phyloP scores from a whole-genome alignment of 1,140 invertebrate genomes.

The Potamilus streckersoni region DNA sequence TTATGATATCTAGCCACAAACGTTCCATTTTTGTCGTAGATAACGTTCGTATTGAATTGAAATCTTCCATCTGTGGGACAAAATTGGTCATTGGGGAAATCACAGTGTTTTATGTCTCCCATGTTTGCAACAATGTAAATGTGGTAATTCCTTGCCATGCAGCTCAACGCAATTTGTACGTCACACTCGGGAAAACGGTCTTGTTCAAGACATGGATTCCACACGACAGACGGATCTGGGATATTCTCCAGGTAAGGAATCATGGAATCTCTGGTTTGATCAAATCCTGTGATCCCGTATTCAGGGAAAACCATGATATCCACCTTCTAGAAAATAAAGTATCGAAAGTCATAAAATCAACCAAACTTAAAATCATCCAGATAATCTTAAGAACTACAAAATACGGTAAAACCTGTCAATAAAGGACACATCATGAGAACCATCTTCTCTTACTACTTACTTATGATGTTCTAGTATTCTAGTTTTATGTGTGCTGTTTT shows the following conservation, averaged over 20 bases:
- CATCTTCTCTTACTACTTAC: too few species aligned
- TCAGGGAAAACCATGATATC: conserved; percentile 89
- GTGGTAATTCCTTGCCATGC: conserved; percentile 68
- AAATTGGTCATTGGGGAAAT: conserved; percentile 61
- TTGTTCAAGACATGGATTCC: conserved; percentile 34
- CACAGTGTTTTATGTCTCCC: conserved; percentile 74
- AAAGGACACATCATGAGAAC: too few species aligned
- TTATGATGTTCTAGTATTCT: too few species aligned
- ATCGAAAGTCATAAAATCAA: too few species aligned
- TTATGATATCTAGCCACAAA: conserved; percentile 79
- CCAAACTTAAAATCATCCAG: too few species aligned
- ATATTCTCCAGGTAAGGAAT: conserved; percentile 36
- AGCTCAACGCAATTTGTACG: conserved; percentile 63
- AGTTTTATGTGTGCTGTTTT: too few species aligned
- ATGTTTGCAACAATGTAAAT: conserved; percentile 81
- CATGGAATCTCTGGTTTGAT: conserved; percentile 23
- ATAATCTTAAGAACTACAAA: too few species aligned
- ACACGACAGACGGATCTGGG: conserved; percentile 27
- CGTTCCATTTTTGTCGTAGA: conserved; percentile 75
- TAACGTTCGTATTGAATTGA: conserved; percentile 83
- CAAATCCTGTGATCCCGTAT: conserved; percentile 69
- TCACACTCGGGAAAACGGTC: not conserved
- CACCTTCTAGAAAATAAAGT: conserved; percentile 69
- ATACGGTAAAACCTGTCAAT: too few species aligned
- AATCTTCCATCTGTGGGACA: conserved; percentile 67